Percentiles rank a stretch among this genome's conserved stretches.
Evolutionary conservation across 2,797 vertebrate species (phyloP).

Genomic region (Prunella strophiata): DNA sequence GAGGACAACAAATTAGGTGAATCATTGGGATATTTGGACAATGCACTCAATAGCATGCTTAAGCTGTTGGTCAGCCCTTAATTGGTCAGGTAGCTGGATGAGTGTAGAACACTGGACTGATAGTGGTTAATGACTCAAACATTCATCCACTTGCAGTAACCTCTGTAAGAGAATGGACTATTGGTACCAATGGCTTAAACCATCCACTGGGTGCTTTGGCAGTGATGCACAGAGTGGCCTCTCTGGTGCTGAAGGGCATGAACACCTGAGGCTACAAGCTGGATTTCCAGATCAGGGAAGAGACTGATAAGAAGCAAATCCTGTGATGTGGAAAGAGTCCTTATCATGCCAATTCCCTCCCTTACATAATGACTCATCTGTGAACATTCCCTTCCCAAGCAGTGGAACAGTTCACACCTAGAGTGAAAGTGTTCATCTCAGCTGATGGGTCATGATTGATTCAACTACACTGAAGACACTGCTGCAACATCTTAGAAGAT

Average conservation of each 20-base stretch:
- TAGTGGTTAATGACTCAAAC: not conserved
- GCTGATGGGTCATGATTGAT: not conserved
- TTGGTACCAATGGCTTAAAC: not conserved
- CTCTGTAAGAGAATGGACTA: not conserved
- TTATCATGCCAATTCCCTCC: not conserved
- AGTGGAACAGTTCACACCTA: accelerated
- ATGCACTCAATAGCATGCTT: not conserved
- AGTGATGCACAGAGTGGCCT: no score
- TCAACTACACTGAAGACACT: not conserved
- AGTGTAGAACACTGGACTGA: not conserved
- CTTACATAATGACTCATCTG: not conserved
- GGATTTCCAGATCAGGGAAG: not conserved
- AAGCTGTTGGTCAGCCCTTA: not conserved
- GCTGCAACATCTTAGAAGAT: not conserved
- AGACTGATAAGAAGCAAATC: not conserved
- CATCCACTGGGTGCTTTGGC: not conserved
- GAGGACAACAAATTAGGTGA: not conserved
- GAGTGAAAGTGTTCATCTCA: not conserved
- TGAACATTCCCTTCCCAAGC: not conserved
- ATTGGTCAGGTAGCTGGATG: not conserved
- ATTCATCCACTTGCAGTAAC: not conserved
- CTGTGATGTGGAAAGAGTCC: not conserved
- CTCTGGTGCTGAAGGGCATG: not conserved
- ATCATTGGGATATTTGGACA: no score
- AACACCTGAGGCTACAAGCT: not conserved